phyloP scores from a whole-genome alignment of 1,140 invertebrate genomes.

The Macrotrachela quadricornifera region DNA sequence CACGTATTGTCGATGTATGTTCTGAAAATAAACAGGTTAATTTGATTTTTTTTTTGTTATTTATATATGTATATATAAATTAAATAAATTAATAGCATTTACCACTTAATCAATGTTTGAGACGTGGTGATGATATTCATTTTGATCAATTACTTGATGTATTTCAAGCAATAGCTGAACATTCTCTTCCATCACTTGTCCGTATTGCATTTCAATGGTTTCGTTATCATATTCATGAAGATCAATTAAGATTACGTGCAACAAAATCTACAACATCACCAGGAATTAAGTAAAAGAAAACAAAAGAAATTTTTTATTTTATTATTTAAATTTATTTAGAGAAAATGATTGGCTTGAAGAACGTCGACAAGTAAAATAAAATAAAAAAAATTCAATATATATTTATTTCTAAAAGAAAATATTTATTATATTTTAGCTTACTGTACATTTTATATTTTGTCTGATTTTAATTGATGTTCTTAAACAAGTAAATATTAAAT shows the following conservation, averaged over 20 bases:
- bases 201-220: conserved; percentile 87
- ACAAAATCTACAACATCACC: not conserved
- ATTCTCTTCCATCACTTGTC: conserved; percentile 81
- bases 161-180: conserved; percentile 77
- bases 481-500: conserved; percentile 39
- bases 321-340: not conserved
- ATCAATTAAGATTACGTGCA: too few relatives aligned
- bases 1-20: too few relatives aligned
- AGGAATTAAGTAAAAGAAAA: not conserved
- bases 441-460: conserved; percentile 93
- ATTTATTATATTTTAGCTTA: conserved; percentile 34
- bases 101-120: conserved; percentile 38
- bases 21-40: too few relatives aligned
- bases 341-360: conserved; percentile 49
- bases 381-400: too few relatives aligned
- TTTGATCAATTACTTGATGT: conserved; percentile 83
- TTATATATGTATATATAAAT: too few relatives aligned
- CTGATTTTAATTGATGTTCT: conserved; percentile 85
- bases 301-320: not conserved
- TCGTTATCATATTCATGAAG: conserved; percentile 47
- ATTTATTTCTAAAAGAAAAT: not conserved
- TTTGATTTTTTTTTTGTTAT: too few relatives aligned
- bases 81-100: too few relatives aligned
- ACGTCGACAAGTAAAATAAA: conserved; percentile 40
- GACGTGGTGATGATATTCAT: conserved; percentile 74